Conservation (phyloP, 2,888 invertebrate species). For the Agonum fuliginosum region DNA sequence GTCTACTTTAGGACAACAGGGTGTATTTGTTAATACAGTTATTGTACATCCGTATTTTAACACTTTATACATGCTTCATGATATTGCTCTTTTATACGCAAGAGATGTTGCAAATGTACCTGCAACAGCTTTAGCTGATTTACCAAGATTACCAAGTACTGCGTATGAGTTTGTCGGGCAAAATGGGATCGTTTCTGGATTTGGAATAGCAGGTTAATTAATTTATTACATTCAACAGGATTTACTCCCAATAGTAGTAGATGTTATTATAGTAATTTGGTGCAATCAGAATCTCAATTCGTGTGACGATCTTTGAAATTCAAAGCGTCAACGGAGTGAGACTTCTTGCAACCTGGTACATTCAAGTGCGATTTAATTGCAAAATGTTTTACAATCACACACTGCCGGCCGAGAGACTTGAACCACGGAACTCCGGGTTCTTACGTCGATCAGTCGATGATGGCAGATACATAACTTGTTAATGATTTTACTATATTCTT, state of each 20-base stretch:
- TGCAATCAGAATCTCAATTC: too few species aligned
- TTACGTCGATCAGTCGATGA: not conserved
- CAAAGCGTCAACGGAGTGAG: too few species aligned
- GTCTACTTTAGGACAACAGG: not conserved
- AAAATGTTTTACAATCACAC: too few species aligned
- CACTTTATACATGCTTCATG: slow-evolving; percentile 12
- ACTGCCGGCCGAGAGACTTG: too few species aligned
- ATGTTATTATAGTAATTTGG: too few species aligned
- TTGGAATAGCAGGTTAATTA: slow-evolving; percentile 21
- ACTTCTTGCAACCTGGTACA: too few species aligned
- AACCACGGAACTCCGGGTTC: not conserved
- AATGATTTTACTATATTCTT: not conserved
- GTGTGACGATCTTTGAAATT: too few species aligned
- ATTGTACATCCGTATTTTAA: slow-evolving; percentile 34
- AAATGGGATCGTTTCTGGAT: slow-evolving; percentile 33
- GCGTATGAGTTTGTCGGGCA: not conserved
- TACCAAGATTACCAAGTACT: slow-evolving; percentile 8
- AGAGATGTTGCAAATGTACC: slow-evolving; percentile 3
- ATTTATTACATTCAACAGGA: not conserved
- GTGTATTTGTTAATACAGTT: slow-evolving; percentile 23
- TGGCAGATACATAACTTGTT: not conserved
- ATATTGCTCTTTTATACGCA: slow-evolving; percentile 45
- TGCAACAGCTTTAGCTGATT: not conserved
- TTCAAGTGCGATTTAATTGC: too few species aligned
- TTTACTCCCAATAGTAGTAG: too few species aligned